Conservation (phyloP, 2,113 vertebrate species). For the Oncorhynchus masou region DNA sequence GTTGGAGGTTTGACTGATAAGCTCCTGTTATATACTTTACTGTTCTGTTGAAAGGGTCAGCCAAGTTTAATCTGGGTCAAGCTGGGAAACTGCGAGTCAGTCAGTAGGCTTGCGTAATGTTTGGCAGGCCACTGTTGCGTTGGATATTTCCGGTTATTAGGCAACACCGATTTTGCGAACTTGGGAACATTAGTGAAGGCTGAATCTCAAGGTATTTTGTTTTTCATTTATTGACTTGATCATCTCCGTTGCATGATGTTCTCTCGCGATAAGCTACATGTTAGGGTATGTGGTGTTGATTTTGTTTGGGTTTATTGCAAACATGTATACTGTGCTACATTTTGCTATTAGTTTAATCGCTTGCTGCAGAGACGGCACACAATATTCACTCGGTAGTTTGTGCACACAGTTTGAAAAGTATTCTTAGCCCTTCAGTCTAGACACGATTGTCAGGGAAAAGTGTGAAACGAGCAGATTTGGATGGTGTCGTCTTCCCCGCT, state of each 20-base stretch:
- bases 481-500: constrained; percentile 8
- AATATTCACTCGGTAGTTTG: not conserved
- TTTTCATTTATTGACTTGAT: not conserved
- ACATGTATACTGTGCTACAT: not conserved
- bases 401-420: not conserved
- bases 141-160: constrained; percentile 20
- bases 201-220: not conserved
- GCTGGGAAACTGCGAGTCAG: constrained; percentile 11
- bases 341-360: not conserved
- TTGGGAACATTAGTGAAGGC: not conserved
- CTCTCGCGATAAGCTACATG: not conserved
- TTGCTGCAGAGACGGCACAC: not conserved
- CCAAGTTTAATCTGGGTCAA: not conserved
- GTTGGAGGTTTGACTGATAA: too few relatives aligned
- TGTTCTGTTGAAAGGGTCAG: not conserved
- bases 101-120: constrained; percentile 28
- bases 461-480: not conserved
- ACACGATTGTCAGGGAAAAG: not conserved
- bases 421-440: not conserved
- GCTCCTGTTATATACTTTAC: too few relatives aligned
- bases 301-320: too few relatives aligned
- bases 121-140: constrained; percentile 1
- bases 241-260: not conserved
- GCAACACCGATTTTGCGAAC: constrained; percentile 52
- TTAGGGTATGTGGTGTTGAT: not conserved